Conservation (phyloP, 2,113 vertebrate genomes). For the Nothobranchius furzeri region DNA sequence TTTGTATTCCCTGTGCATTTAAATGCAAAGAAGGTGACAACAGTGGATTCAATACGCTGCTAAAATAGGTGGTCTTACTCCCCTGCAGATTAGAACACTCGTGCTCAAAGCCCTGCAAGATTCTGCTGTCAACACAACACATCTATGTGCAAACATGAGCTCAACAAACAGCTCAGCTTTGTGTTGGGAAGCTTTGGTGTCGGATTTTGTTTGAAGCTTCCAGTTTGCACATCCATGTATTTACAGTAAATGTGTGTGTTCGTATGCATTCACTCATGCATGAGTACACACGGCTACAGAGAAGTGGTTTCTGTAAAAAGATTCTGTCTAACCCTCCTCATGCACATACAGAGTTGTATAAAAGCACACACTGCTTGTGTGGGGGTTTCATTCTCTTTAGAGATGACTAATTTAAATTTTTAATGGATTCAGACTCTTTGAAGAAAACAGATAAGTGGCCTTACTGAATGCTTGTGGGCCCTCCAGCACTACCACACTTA, state of each 20-base stretch:
- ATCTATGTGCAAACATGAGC: conserved; percentile 54
- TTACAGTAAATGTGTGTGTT: conserved; percentile 11
- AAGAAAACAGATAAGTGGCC: conserved; percentile 50
- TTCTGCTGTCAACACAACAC: conserved; percentile 46
- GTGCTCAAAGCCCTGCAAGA: conserved; percentile 27
- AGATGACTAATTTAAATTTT: conserved; percentile 69
- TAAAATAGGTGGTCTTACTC: conserved; percentile 20
- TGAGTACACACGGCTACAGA: conserved; percentile 16
- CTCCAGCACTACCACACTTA: conserved; percentile 18
- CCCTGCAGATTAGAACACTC: conserved; percentile 28
- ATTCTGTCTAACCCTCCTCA: not conserved
- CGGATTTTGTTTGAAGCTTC: conserved; percentile 38
- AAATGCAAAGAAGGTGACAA: conserved; percentile 6
- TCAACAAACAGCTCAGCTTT: conserved; percentile 45
- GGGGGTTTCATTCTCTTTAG: conserved; percentile 47
- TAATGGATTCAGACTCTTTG: conserved; percentile 59
- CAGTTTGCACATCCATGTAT: conserved; percentile 42
- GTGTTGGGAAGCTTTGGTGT: conserved; percentile 13
- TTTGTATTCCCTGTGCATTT: not conserved
- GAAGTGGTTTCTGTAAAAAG: conserved; percentile 36
- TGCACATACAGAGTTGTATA: not conserved
- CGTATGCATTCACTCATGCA: conserved; percentile 6
- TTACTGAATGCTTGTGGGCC: conserved; percentile 36
- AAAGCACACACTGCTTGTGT: conserved; percentile 39
- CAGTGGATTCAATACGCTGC: conserved; percentile 29